These are phyloP conservation scores for Dermatemys mawii DNA, from an alignment of 2,113 vertebrate genomes.

Conservation along the genomic window DNA sequence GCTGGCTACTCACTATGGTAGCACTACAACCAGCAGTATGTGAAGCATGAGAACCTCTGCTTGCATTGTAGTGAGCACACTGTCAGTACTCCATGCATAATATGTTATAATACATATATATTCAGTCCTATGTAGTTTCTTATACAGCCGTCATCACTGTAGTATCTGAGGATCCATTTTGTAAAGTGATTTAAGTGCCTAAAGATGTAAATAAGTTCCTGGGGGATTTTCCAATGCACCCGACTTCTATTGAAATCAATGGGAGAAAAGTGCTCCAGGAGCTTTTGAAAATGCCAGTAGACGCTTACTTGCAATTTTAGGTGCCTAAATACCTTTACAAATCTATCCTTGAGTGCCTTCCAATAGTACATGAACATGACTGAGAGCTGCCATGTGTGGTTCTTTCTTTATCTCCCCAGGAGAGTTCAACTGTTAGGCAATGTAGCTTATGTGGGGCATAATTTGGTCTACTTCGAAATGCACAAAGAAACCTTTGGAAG, in stretches of 20 bases:
- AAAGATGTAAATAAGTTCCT: not conserved
- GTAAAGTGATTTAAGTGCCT: not conserved
- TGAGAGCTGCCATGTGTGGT: not conserved
- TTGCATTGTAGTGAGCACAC: not conserved
- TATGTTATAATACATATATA: not conserved
- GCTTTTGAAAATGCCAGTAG: not conserved
- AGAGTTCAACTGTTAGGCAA: rapidly evolving
- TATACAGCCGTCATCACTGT: not conserved
- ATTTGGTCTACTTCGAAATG: not conserved
- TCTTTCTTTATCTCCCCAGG: rapidly evolving
- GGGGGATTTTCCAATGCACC: not conserved
- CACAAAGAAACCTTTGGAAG: not conserved
- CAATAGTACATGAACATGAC: not conserved
- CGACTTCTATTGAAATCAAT: not conserved
- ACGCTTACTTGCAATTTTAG: not conserved
- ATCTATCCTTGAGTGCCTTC: not conserved
- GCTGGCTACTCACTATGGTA: not conserved
- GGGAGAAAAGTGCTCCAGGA: not conserved
- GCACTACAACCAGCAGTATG: not conserved
- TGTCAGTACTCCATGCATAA: not conserved
- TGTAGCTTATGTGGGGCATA: not conserved
- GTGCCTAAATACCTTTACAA: not conserved
- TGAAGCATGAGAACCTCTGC: not conserved
- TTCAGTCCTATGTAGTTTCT: not conserved
- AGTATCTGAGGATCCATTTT: not conserved